Evolutionary conservation across 2,113 vertebrate species (phyloP).

Genomic region (Aegotheles bennettii): DNA sequence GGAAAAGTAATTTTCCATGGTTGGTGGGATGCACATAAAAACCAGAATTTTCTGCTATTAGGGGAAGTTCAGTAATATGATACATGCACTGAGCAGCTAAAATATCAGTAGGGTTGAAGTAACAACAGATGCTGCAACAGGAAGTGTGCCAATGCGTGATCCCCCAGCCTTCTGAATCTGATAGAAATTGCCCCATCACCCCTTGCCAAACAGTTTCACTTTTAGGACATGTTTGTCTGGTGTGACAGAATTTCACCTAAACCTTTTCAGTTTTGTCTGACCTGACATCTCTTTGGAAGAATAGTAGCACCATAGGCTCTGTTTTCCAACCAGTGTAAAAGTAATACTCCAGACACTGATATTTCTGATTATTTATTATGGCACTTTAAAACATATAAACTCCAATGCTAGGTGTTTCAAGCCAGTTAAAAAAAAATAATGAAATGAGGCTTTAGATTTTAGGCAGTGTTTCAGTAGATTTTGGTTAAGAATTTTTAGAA

Average conservation of each 20-base stretch:
- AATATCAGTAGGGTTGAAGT: not conserved
- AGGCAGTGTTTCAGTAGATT: not conserved
- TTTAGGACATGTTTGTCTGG: not conserved
- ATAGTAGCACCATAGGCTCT: not conserved
- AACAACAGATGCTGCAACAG: not conserved
- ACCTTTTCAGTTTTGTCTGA: not conserved
- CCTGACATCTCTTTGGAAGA: not conserved
- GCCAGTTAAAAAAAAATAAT: not conserved
- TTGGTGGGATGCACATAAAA: not conserved
- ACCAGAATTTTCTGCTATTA: not conserved
- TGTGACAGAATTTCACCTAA: not conserved
- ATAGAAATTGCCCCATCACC: not conserved
- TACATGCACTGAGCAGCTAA: not conserved
- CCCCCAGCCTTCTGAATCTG: not conserved
- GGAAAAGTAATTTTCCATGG: not conserved
- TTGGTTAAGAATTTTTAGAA: not conserved
- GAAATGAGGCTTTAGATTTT: not conserved
- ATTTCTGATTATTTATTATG: constrained; percentile 47
- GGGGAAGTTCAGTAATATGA: not conserved
- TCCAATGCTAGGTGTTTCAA: not conserved
- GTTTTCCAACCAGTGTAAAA: not conserved
- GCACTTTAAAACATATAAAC: constrained; percentile 39
- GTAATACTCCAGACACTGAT: not conserved
- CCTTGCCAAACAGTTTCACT: not conserved
- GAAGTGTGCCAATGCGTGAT: rapidly evolving